Percentiles rank a stretch among this genome's conserved stretches.
These are phyloP conservation scores for Strix aluco DNA, from an alignment of 2,113 vertebrate species.

Conservation along the genomic window DNA sequence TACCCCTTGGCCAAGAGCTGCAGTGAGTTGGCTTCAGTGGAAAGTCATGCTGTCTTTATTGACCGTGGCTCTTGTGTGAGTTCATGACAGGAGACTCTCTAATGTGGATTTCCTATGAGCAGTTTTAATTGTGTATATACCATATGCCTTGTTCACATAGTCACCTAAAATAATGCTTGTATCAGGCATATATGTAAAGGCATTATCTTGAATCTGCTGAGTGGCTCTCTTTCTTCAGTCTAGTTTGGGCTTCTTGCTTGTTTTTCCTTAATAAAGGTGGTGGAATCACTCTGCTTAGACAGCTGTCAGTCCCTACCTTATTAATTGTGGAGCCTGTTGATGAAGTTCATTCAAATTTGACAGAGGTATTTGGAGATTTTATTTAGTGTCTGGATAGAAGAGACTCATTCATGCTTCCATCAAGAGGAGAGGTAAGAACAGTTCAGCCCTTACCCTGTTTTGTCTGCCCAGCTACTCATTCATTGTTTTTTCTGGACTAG, in stretches of 20 bases:
- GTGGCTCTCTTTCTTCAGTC: background rate
- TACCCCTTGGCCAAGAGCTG: background rate
- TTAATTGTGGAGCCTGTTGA: background rate
- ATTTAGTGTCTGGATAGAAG: background rate
- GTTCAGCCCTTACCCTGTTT: background rate
- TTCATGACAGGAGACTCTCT: background rate
- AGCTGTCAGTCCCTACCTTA: background rate
- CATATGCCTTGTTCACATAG: background rate
- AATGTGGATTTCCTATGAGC: background rate
- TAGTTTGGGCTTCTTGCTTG: background rate
- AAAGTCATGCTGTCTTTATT: background rate
- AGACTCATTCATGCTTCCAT: background rate
- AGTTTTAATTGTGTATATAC: background rate
- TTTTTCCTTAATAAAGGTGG: background rate
- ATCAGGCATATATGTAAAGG: too few relatives aligned
- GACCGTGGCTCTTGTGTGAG: background rate
- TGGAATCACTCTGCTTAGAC: background rate
- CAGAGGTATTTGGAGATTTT: background rate
- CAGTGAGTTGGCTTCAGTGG: background rate
- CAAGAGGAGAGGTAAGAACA: background rate
- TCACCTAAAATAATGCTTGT: background rate
- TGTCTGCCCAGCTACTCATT: background rate
- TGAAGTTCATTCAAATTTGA: background rate
- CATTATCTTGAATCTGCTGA: background rate
- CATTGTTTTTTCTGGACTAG: background rate